A percentile compares a stretch with the other conserved stretches of the same genome.
Conservation (phyloP, 2,797 vertebrate genomes). For the Pachyuromys duprasi region DNA sequence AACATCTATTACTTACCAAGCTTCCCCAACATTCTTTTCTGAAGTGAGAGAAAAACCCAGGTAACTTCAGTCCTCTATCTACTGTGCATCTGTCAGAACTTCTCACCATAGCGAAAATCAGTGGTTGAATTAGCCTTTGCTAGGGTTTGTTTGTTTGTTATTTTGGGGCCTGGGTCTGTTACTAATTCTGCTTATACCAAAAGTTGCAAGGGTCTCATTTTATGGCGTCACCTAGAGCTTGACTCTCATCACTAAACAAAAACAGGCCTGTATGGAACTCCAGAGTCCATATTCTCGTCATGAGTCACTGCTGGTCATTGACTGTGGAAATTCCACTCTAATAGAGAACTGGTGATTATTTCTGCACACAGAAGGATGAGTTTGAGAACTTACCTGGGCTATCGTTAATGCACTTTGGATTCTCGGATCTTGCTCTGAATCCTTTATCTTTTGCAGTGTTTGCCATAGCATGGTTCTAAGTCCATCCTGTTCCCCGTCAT, state of each 20-base stretch:
- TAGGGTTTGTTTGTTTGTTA: background rate
- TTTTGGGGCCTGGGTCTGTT: background rate
- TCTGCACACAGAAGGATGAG: background rate
- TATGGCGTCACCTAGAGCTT: background rate
- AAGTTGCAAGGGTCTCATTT: background rate
- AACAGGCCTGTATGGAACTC: background rate
- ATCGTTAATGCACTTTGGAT: constrained; percentile 71
- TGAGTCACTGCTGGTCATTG: background rate
- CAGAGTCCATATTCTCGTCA: background rate
- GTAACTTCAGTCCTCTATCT: background rate
- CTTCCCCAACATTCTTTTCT: background rate
- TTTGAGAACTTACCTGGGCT: constrained; percentile 72
- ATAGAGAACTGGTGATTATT: background rate
- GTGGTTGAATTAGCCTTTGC: background rate
- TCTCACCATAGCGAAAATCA: background rate
- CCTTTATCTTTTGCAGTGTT: constrained; percentile 76
- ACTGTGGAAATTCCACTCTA: background rate
- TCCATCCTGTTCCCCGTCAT: constrained; percentile 77
- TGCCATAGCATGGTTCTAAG: constrained; percentile 77
- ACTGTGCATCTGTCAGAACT: background rate
- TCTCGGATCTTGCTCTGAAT: constrained; percentile 69
- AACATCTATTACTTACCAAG: background rate
- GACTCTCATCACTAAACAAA: background rate
- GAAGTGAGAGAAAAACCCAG: background rate
- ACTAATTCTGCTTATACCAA: background rate